These are phyloP conservation scores for Arvicanthis niloticus DNA, from an alignment of 2,113 vertebrate genomes.

Conservation along the genomic window DNA sequence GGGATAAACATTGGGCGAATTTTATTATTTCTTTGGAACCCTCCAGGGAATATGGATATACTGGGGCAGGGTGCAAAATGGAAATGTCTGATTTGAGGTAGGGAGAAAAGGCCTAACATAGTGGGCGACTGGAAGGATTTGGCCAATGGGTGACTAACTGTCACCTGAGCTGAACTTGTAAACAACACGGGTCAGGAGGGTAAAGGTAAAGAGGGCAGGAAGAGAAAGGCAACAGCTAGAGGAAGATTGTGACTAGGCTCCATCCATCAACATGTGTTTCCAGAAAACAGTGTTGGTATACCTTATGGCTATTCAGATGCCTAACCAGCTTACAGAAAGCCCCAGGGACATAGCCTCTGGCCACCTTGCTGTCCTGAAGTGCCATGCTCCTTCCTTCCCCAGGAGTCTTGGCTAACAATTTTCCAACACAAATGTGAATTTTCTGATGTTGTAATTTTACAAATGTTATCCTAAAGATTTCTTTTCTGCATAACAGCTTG, in stretches of 20 bases:
- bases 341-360: constrained; percentile 50
- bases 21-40: not conserved
- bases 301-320: constrained; percentile 54
- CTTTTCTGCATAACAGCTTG: constrained; percentile 85
- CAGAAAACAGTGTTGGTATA: not conserved
- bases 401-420: constrained; percentile 79
- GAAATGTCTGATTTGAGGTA: not conserved
- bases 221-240: not conserved
- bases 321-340: constrained; percentile 71
- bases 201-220: not conserved
- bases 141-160: not conserved
- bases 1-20: not conserved
- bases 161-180: not conserved
- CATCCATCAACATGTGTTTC: not conserved
- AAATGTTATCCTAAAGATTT: constrained; percentile 83
- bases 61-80: not conserved
- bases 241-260: not conserved
- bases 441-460: constrained; percentile 83
- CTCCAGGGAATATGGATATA: not conserved
- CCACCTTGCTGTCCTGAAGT: constrained; percentile 24
- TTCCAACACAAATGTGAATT: constrained; percentile 85
- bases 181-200: not conserved
- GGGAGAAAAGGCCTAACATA: not conserved
- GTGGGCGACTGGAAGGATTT: not conserved
- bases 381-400: constrained; percentile 66